phyloP scores from a whole-genome alignment of 2,113 vertebrate species.

The Rhizomys pruinosus region DNA sequence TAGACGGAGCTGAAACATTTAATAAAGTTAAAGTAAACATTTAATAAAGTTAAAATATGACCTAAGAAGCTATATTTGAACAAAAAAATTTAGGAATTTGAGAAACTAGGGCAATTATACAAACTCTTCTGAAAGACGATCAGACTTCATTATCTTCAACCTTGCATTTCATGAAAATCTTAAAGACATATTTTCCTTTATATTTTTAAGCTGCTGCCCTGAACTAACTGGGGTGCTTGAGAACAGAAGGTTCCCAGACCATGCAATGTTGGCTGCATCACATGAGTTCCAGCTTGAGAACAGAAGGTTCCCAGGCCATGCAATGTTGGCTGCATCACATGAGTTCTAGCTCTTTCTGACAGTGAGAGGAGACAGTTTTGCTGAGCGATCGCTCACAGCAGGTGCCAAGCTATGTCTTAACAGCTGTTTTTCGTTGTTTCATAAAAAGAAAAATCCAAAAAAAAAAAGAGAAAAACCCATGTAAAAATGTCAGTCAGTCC shows the following conservation, averaged over 20 bases:
- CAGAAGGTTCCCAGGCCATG: not conserved
- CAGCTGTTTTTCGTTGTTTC: slow-evolving; percentile 21
- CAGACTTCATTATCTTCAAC: not conserved
- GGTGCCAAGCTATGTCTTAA: not conserved
- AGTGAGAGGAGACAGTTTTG: not conserved
- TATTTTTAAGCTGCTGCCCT: not conserved
- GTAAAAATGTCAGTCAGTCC: not conserved
- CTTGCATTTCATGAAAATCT: not conserved
- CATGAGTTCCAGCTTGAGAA: not conserved
- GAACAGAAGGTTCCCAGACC: not conserved
- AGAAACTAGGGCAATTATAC: not conserved
- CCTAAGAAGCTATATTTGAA: no score
- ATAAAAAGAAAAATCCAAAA: not conserved
- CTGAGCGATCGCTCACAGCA: not conserved
- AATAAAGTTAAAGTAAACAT: no score
- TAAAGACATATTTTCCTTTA: not conserved
- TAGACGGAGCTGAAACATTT: not conserved
- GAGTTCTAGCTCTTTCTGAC: not conserved
- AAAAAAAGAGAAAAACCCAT: no score
- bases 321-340: not conserved
- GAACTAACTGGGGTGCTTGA: not conserved
- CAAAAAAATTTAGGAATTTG: not conserved
- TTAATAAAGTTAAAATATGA: slow-evolving; percentile 5
- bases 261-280: not conserved
- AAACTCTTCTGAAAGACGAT: slow-evolving; percentile 21